phyloP scores from a whole-genome alignment of 2,888 invertebrate genomes.

The Epicampocera succincta region DNA sequence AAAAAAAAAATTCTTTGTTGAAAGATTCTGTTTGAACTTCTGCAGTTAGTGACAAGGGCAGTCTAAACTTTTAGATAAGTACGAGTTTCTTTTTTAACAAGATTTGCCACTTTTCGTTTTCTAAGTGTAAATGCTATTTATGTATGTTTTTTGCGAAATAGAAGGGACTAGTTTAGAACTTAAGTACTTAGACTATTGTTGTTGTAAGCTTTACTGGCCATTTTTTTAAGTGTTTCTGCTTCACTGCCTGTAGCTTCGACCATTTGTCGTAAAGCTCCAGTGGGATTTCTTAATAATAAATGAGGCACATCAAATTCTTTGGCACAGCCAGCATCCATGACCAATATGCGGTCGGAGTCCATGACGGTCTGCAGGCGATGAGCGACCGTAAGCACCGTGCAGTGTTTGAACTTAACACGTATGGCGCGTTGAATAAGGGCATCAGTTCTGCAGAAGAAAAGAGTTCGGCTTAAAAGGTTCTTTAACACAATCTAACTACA shows the following conservation, averaged over 20 bases:
- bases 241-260: slow-evolving; percentile 85
- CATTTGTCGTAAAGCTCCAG: slow-evolving; percentile 86
- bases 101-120: slow-evolving; percentile 51
- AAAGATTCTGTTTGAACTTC: slow-evolving; percentile 41
- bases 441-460: slow-evolving; percentile 85
- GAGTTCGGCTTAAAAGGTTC: too few species aligned
- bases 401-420: slow-evolving; percentile 88
- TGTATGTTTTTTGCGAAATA: neutral
- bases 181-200: slow-evolving; percentile 44
- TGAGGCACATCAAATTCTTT: slow-evolving; percentile 89
- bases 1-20: slow-evolving; percentile 43
- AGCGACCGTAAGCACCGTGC: slow-evolving; percentile 95
- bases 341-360: slow-evolving; percentile 94
- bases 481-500: too few species aligned
- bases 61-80: slow-evolving; percentile 34
- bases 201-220: slow-evolving; percentile 82
- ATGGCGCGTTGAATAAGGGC: slow-evolving; percentile 92
- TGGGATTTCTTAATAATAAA: slow-evolving; percentile 84
- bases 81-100: slow-evolving; percentile 41
- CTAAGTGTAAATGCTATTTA: slow-evolving; percentile 29
- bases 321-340: slow-evolving; percentile 91
- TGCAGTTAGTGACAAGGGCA: neutral
- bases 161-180: slow-evolving; percentile 5
- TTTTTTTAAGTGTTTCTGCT: slow-evolving; percentile 81
- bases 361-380: slow-evolving; percentile 96